Evolutionary conservation across 23 tunicate species (phyloP), one percentile per base, ranked within the genome.

Genomic region (Diplosoma virens): DNA sequence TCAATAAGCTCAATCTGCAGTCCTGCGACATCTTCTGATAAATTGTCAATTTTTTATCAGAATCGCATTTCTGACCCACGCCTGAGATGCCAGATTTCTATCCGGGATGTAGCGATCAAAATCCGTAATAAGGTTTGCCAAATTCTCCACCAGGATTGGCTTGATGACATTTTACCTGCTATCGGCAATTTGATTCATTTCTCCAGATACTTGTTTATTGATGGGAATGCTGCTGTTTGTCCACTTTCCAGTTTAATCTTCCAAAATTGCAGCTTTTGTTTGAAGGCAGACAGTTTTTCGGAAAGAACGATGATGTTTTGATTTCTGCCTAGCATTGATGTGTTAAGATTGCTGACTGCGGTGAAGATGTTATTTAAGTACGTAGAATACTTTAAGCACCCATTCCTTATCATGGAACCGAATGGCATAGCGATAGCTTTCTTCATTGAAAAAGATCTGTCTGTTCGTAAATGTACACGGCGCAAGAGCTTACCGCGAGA

Each of bases 41-140:
- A n/a, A n/a, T n/a, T n/a, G n/a, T n/a, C n/a, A n/a, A n/a, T n/a
- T n/a, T n/a, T n/a, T n/a, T n/a, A n/a, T n/a, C n/a, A n/a, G n/a
- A n/a, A n/a, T n/a, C 81, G 52, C 71, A 23, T 61, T 46, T 58
- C 52, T 46, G 81, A 46, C 29, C 66, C 53, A 61, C 52, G 25
- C 71, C 72, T 58, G 52, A 46, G 81, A 28, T 31, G 53, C 66
- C 63, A 69, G 53, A 76, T 46, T 30, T 61, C 33, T 32, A 30
- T 58, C 81, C 45, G 81, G 81, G 72, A 76, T 30, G 72, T 76
- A 76, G 81, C 81, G 71, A 76, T 76, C 81, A 23, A 76, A 58
- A 70, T 76, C 71, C 27, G 81, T 76, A 35, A 76, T 76, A 76
- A 76, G 71, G 81, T 76, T 76, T 76, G 58, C 72, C 71, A 76